Evolutionary conservation across 2,888 invertebrate genomes (phyloP), one percentile per base, ranked within the genome.

Genomic region (Miltochrista miniata): DNA sequence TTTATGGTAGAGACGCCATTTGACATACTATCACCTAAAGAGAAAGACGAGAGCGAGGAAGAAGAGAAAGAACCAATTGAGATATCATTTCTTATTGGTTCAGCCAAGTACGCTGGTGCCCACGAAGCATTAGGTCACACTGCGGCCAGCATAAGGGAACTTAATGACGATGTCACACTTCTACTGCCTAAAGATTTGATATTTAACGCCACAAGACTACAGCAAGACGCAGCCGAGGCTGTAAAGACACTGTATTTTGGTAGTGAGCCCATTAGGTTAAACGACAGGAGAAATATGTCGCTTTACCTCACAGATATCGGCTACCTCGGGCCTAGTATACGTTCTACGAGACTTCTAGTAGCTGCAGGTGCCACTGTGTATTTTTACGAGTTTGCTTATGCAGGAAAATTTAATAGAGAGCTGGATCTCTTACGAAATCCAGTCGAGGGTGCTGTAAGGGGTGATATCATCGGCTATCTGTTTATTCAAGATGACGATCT

Each of bases 331-430:
- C 85, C 87, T 5, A 72, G 68, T 7, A 62, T 87, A 1, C 72
- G 89, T 15, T 64, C 72, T 7, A 83, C 87, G 0, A 72, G 87
- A 37, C 61, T 69, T 11, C 56, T 89, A 9, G 68, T 75, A 0
- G 50, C 64, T 14, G 74, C 74, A 10, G 86, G 85, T 1, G 85
- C 89, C 0, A 88, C 85, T 0, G 92, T 93, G 1, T 93, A 87
- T 59, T 83, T 93, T 63, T 93, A 93, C 62, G 92, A 93, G 59
- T 93, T 93, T 65, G 83, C 89, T 8, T 93, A 88, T 51, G 88
- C 91, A 15, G 93, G 93, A 3, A 68, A 80, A 2, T 63, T 92
- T 52, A 92, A 92, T 10, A 72, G 85, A 30, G 90, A 90, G 52
- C 81, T 90, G 45, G 74, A 80, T 7, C 75, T 88, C 59, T 50